Conservation (phyloP, 1,140 invertebrate genomes). For the Chionoecetes opilio region DNA sequence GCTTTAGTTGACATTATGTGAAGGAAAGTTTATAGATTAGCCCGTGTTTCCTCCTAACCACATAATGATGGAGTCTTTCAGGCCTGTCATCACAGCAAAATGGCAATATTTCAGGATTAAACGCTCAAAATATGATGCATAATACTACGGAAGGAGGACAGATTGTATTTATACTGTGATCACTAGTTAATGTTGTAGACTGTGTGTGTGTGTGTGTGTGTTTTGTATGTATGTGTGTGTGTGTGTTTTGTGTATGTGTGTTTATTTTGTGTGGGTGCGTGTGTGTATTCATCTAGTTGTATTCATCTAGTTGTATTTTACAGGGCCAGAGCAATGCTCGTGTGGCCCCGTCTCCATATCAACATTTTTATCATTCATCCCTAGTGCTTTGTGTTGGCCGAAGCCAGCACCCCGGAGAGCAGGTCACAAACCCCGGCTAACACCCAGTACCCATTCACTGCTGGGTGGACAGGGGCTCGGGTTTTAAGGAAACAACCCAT, state of each 20-base stretch:
- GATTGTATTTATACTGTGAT: background rate
- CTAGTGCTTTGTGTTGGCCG: too few relatives aligned
- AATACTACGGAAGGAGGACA: background rate
- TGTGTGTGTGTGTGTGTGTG: constrained; percentile 27
- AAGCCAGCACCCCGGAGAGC: too few relatives aligned
- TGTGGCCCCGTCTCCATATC: too few relatives aligned
- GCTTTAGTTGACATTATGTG: background rate
- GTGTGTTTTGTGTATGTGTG: constrained; percentile 3
- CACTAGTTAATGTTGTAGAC: background rate
- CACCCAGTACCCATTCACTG: too few relatives aligned
- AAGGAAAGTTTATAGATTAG: background rate
- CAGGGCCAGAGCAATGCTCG: too few relatives aligned
- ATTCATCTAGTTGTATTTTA: background rate
- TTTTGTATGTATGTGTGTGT: background rate
- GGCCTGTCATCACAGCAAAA: background rate
- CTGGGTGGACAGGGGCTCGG: too few relatives aligned
- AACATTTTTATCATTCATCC: too few relatives aligned
- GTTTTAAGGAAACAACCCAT: too few relatives aligned
- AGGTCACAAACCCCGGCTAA: too few relatives aligned
- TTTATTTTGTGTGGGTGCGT: background rate
- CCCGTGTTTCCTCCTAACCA: background rate
- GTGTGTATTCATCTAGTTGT: background rate
- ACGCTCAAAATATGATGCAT: background rate
- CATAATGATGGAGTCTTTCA: background rate
- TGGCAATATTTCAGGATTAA: background rate